These are phyloP conservation scores for Cataglyphis albicans DNA, from an alignment of 2,888 invertebrate species.

Conservation along the genomic window DNA sequence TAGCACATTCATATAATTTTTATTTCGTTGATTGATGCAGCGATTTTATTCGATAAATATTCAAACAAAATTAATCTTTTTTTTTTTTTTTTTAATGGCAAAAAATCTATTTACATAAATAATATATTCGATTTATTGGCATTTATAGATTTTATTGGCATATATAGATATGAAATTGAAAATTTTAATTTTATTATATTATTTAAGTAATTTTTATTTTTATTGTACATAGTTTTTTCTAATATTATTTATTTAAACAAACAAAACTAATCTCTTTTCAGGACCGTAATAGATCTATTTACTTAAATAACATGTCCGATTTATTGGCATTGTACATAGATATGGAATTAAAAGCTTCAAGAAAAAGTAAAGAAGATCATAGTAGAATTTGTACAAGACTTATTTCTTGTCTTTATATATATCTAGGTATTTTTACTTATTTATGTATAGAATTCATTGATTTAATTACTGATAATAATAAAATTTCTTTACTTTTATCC, in stretches of 20 bases:
- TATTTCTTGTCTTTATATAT: constrained; percentile 81
- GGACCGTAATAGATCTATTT: constrained; percentile 82
- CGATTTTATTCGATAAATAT: background rate
- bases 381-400: constrained; percentile 81
- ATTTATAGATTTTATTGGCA: constrained; percentile 77
- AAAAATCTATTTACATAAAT: constrained; percentile 82
- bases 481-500: constrained; percentile 65
- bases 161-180: constrained; percentile 85
- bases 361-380: constrained; percentile 78
- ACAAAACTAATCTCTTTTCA: constrained; percentile 68
- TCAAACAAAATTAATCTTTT: constrained; percentile 7
- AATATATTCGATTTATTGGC: constrained; percentile 85
- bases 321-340: constrained; percentile 86
- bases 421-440: constrained; percentile 78
- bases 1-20: background rate
- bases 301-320: constrained; percentile 85
- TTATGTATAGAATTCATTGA: background rate
- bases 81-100: constrained; percentile 76
- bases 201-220: background rate
- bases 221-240: background rate
- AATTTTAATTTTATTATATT: constrained; percentile 78
- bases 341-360: constrained; percentile 85
- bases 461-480: background rate
- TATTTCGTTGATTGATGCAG: background rate
- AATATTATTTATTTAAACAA: background rate